Evolutionary conservation across 2,888 invertebrate species (phyloP).

Genomic region (Cloeon dipterum): DNA sequence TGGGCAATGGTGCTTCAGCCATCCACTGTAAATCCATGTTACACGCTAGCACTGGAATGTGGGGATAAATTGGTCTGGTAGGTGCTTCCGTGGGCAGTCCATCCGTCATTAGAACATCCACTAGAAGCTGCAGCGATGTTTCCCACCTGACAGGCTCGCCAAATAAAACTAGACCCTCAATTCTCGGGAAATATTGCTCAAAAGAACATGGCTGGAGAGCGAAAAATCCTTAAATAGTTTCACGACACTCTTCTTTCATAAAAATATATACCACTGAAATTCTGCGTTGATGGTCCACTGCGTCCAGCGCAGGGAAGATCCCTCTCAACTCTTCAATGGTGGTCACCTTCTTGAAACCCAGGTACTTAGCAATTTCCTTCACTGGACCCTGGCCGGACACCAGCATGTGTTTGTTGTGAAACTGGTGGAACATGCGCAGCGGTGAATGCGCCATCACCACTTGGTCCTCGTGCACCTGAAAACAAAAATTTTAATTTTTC

Average conservation of each 20-base stretch:
- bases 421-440: conserved; percentile 29
- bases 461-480: conserved; percentile 28
- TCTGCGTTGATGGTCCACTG: conserved; percentile 23
- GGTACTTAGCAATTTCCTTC: conserved; percentile 25
- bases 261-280: conserved; percentile 12
- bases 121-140: conserved; percentile 32
- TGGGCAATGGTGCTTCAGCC: conserved; percentile 36
- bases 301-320: conserved; percentile 33
- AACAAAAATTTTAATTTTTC: no score
- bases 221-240: conserved; percentile 1
- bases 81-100: conserved; percentile 24
- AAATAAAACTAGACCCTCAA: conserved; percentile 34
- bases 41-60: conserved; percentile 39
- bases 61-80: conserved; percentile 24
- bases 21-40: conserved; percentile 43
- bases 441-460: conserved; percentile 42
- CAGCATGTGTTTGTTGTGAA: conserved; percentile 32
- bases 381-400: conserved; percentile 32
- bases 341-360: conserved; percentile 34
- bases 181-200: conserved; percentile 24
- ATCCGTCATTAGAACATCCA: conserved; percentile 33
- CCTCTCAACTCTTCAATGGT: conserved; percentile 30
- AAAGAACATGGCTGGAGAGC: conserved; percentile 19
- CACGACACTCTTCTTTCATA: background rate
- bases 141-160: conserved; percentile 44